Evolutionary conservation across 2,113 vertebrate species (phyloP), one percentile per base, ranked within the genome.

Genomic region (Myrmophylax atrothorax): DNA sequence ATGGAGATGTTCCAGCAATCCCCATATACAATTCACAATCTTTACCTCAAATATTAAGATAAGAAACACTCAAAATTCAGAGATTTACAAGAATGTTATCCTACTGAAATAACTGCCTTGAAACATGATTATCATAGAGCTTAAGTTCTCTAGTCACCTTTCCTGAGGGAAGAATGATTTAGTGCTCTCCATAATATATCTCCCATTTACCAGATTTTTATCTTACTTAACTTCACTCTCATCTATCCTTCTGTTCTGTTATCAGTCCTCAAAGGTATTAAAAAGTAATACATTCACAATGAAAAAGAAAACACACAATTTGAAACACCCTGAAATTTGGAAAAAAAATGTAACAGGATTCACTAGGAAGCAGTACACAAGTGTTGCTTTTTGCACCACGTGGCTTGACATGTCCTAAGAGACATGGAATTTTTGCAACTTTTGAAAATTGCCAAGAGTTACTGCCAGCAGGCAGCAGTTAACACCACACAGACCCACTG

Each of bases 61-160:
- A 81, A 70, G 67, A 96, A 95, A 94, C 75, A 55, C 23, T 95
- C 82, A 94, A 97, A 95, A 75, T 64, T 85, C 33, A 69, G 49
- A 83, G 83, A 96, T 31, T 2, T 80, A 38, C 59, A 94, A 89
- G 72, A 93, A 75, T n/a, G 40, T 83, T 89, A 94, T 82, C 38
- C 82, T 70, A 84, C 62, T 62, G 93, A 70, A 96, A 81, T 50
- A 35, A 64, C 56, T 47, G 37, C 35, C 37, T 8, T 94, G 62
- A 94, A 90, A 74, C 35, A 93, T 42, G 18, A 55, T 72, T 87
- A 69, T 59, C 67, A 33, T 12, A 87, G 50, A 93, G 63, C 66
- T 91, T 85, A 95, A 92, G 40, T 66, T 58, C 38, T 93, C 73
- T 67, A 77, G 78, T 76, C 77, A 79, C 26, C n/a, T 68, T 58